Evolutionary conservation across 2,797 vertebrate genomes (phyloP), one percentile per base, ranked within the genome.

Genomic region (Phoeniculus purpureus): DNA sequence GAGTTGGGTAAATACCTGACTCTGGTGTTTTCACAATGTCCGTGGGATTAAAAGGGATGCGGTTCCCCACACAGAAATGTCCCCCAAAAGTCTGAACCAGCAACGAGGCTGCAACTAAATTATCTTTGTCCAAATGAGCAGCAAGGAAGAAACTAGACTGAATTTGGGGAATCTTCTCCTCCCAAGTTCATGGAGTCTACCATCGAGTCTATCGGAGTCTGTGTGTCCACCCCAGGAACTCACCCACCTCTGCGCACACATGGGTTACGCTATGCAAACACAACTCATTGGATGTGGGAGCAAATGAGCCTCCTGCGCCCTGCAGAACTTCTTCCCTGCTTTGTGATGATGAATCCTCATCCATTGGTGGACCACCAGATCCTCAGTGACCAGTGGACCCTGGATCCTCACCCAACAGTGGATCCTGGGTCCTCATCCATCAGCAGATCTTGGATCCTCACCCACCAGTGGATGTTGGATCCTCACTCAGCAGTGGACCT

Each of bases 1-100:
- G 58, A 45, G 37, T 87, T 81, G 70, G 92, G 94, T 79, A n/a
- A 77, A 86, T 20, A 84, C 65, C 95, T 55, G 86, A 93, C 80
- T 77, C n/a, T 68, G 84, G 85, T 8, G 26, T 10, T 81, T 89
- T 85, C 26, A 54, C 14, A 58, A 25, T 9, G 10, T 15, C 25
- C 16, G 3, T 1, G 7, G 12, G 31, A 54, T 72, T 59, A 48
- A 62, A 1, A 65, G 50, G n/a, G 85, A 77, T 19, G 23, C 2
- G n/a, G 10, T 55, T 87, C 55, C 32, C 8, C 7, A 47, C 7
- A 32, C 29, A 72, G 58, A 76, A 71, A 58, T 3, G 52, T 17
- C 37, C 59, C 34, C 54, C 10, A 10, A 9, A 51, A 65, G 51
- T 31, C 80, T 66, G 16, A 48, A 86, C 34, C 2, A n/a, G 23